Base-by-base conservation (phyloP, 1,140 invertebrate genomes). In the Brachionus angularis region DNA sequence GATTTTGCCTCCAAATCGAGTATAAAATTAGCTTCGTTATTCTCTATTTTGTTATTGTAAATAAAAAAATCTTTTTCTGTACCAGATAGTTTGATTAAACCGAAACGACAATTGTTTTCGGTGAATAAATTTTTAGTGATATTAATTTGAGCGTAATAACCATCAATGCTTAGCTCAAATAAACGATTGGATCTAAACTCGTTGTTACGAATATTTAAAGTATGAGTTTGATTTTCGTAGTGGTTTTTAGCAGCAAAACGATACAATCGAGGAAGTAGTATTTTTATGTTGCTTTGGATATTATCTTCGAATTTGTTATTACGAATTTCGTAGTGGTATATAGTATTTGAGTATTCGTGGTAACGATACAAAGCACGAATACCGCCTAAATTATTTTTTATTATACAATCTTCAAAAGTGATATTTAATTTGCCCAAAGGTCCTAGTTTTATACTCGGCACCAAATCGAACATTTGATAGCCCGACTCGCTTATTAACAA, bases 41-140 rank as follows among this genome's bases (percentile, higher is more conserved):
- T 83, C 73, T 87, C 85, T 39, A 98, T 89, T 58, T 75, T 73
- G 76, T 89, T 88, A 78, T 83, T 89, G 86, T 75, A 86, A 79
- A 85, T 88, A 27, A 86, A 83, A 80, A 97, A 85, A 75, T 89
- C 87, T 81, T 99, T 99, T 80, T 99, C 96, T 93, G 97, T 98
- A 14, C 96, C 96, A 64, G 86, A 84, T 3, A 98, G 83, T 0
- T 88, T 86, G 2, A 98, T 84, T 14, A 98, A 79, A 0, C 95
- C 91, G n/a, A 80, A 84, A 67, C 87, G 86, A 75, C 93, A 96
- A 5, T 82, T 81, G 77, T 98, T 99, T 34, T 89, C 87, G 1
- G 86, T 85, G 77, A 98, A 96, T 8, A 85, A 82, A 78, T 93
- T 96, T 69, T 86, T 86, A 0, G 89, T 88, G 44, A 98, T 87